These are phyloP conservation scores for Andrena bucephala DNA, from an alignment of 2,888 invertebrate genomes.

Conservation along the genomic window DNA sequence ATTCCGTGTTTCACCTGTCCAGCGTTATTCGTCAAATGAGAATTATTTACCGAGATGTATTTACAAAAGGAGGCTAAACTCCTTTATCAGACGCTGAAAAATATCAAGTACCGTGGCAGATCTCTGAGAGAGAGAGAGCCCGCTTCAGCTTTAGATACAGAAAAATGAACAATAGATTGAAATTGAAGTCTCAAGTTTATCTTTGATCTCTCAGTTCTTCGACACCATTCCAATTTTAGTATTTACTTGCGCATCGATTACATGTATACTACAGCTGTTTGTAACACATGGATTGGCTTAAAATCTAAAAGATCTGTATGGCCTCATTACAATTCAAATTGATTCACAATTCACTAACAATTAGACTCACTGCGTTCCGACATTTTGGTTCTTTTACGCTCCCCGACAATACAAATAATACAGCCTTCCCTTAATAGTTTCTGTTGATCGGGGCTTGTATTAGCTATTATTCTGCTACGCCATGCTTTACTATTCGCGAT, in stretches of 20 bases:
- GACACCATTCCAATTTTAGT: slow-evolving; percentile 50
- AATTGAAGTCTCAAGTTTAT: slow-evolving; percentile 25
- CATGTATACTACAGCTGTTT: slow-evolving; percentile 34
- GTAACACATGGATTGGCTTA: slow-evolving; percentile 61
- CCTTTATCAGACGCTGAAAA: slow-evolving; percentile 62
- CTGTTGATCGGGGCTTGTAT: slow-evolving; percentile 25
- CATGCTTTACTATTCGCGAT: slow-evolving; percentile 4
- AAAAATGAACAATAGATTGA: slow-evolving; percentile 24
- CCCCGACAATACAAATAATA: slow-evolving; percentile 70
- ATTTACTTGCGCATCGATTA: slow-evolving; percentile 64
- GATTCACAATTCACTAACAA: slow-evolving; percentile 69
- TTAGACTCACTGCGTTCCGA: slow-evolving; percentile 55
- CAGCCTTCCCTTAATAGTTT: slow-evolving; percentile 21
- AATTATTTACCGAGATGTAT: slow-evolving; percentile 67
- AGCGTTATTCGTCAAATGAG: slow-evolving; percentile 40
- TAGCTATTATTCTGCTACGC: slow-evolving; percentile 18
- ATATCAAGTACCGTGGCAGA: slow-evolving; percentile 56
- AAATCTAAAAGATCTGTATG: slow-evolving; percentile 75
- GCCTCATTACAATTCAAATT: slow-evolving; percentile 71
- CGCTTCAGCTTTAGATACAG: slow-evolving; percentile 16
- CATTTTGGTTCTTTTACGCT: slow-evolving; percentile 68
- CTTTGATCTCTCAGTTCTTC: slow-evolving; percentile 12
- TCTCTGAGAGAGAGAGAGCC: background rate
- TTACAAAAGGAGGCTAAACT: slow-evolving; percentile 69
- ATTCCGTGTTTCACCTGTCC: slow-evolving; percentile 29